Conservation (phyloP, 2,113 vertebrate genomes). For the Pipa parva region DNA sequence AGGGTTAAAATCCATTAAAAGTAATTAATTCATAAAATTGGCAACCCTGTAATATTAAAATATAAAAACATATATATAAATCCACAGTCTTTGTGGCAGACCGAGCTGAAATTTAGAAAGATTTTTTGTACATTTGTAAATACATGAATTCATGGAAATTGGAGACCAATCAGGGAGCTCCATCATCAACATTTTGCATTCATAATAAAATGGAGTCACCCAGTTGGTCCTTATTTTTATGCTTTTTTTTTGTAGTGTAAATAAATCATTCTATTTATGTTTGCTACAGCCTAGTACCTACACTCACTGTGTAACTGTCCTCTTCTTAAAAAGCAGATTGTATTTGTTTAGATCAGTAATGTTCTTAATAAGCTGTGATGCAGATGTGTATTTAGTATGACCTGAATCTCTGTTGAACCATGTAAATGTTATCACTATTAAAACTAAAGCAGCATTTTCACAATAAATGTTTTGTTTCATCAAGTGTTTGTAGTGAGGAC, state of each 20-base stretch:
- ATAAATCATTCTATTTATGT: constrained; percentile 3
- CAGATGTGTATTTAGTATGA: constrained; percentile 29
- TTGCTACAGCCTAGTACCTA: constrained; percentile 8
- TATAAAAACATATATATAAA: not conserved
- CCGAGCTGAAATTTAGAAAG: not conserved
- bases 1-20: no score
- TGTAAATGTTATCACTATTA: constrained; percentile 39
- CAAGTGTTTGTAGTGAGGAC: constrained; percentile 1
- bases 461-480: constrained; percentile 47
- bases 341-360: constrained; percentile 14
- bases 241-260: not conserved
- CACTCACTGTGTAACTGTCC: constrained; percentile 3
- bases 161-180: constrained; percentile 2
- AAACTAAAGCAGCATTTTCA: constrained; percentile 39
- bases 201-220: not conserved
- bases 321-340: constrained; percentile 4
- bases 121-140: not conserved
- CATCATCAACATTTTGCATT: not conserved
- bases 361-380: constrained; percentile 24
- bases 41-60: not conserved
- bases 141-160: not conserved
- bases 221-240: constrained; percentile 1
- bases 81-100: not conserved
- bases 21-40: not conserved
- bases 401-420: constrained; percentile 28